A percentile compares a stretch with the other conserved stretches of the same genome.
phyloP scores from a whole-genome alignment of 2,888 invertebrate genomes.

The Alviniconcha strummeri region DNA sequence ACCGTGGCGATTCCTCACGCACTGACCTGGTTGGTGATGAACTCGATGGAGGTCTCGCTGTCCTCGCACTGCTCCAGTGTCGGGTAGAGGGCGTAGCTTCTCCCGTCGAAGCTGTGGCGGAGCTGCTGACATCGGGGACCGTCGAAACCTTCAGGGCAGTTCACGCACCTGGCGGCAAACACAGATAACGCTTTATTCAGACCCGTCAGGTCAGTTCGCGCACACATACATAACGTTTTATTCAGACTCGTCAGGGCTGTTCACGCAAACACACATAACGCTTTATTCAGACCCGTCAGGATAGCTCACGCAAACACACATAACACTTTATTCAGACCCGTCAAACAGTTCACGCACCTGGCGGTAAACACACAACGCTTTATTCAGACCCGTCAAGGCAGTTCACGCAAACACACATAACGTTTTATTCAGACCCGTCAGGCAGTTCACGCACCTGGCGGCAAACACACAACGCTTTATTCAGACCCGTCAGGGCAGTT shows the following conservation, averaged over 20 bases:
- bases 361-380: slow-evolving; percentile 53
- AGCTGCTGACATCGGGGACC: slow-evolving; percentile 98
- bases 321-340: too few relatives aligned
- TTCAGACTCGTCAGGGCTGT: slow-evolving; percentile 86
- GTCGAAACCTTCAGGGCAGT: slow-evolving; percentile 91
- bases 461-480: slow-evolving; percentile 67
- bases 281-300: slow-evolving; percentile 86
- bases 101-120: slow-evolving; percentile 89
- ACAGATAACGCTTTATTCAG: neutral
- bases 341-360: neutral
- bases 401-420: neutral
- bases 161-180: slow-evolving; percentile 67
- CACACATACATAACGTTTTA: neutral
- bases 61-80: slow-evolving; percentile 89
- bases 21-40: slow-evolving; percentile 84
- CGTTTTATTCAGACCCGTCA: neutral
- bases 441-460: neutral
- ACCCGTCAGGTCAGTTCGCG: neutral
- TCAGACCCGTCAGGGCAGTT: neutral
- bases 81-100: slow-evolving; percentile 99
- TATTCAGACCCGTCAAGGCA: slow-evolving; percentile 91
- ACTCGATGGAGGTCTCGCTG: slow-evolving; percentile 95
- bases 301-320: slow-evolving; percentile 76
- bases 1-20: too few relatives aligned
- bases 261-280: neutral